These are phyloP conservation scores for Mallotus villosus DNA, from an alignment of 2,797 vertebrate species.

Conservation along the genomic window DNA sequence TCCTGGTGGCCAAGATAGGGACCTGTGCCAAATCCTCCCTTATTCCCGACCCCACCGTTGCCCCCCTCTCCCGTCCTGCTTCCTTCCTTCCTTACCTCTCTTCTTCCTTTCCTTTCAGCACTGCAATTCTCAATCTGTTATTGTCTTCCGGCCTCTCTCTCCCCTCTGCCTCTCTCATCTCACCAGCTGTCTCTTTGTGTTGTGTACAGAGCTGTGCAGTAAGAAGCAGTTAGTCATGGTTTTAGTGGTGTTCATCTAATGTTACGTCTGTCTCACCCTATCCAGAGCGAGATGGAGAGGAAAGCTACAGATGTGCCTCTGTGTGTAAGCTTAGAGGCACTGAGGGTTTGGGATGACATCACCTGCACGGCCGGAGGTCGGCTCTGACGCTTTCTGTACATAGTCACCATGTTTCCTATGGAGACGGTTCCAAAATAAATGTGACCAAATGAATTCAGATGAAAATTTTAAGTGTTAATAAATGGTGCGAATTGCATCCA, in stretches of 20 bases:
- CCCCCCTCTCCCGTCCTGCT: slow-evolving; percentile 9
- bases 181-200: slow-evolving; percentile 5
- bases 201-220: slow-evolving; percentile 26
- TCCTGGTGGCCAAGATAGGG: not conserved
- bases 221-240: slow-evolving; percentile 30
- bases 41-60: too few relatives aligned
- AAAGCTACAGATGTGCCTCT: slow-evolving; percentile 44
- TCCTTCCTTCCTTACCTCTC: slow-evolving; percentile 23
- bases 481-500: slow-evolving; percentile 6
- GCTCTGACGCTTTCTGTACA: not conserved
- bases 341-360: slow-evolving; percentile 10
- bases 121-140: slow-evolving; percentile 7
- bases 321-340: slow-evolving; percentile 36
- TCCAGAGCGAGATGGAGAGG: slow-evolving; percentile 15
- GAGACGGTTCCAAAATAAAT: not conserved
- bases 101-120: slow-evolving; percentile 4
- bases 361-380: slow-evolving; percentile 24
- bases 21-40: not conserved
- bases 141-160: not conserved
- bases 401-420: not conserved
- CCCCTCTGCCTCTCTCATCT: not conserved
- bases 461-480: slow-evolving; percentile 3
- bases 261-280: slow-evolving; percentile 30
- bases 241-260: slow-evolving; percentile 57
- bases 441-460: slow-evolving; percentile 10